Evolutionary conservation across 92 coral and sea anemone genomes (phyloP), one percentile per base, ranked within the genome.

Genomic region (Phenganax marumi): DNA sequence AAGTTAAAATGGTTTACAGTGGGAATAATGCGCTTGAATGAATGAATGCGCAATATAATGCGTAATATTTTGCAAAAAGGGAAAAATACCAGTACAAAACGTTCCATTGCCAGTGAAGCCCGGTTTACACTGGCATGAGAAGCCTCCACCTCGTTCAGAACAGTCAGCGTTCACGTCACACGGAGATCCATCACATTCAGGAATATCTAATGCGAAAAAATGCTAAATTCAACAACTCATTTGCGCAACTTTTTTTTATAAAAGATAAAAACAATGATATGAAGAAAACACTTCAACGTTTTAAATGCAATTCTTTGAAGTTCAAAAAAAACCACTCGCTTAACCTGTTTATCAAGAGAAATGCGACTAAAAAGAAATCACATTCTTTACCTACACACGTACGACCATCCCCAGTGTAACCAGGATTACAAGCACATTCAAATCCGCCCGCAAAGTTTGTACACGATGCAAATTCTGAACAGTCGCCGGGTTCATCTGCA

Each of bases 401-500:
- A 49, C 24, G 18, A 26, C 79, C 79, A 73, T 73, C 61, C 6
- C 79, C 79, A 19, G 79, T 52, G 46, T 33, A 73, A 49, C 79
- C 79, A 14, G 12, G 8, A 48, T 73, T 73, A 52, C 79, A 73
- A 49, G 12, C 39, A 33, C 79, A 85, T 18, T 57, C 53, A 58
- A 60, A 85, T 43, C 69, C 54, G 16, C 88, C 88, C 8, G 80
- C 71, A 53, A 53, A 54, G 51, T 85, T 85, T 17, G 73, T 63
- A 49, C 88, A 85, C 13, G 84, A 75, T 24, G 95, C 85, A 46
- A 89, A 81, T 7, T 54, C 85, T 17, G 87, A 84, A 66, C 95
- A 91, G 7, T 64, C 70, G 8, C 6, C 13, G 4, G 70, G 19
- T 33, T 84, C 87, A 57, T 89, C 89, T 39, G 87, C 80, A 75